Base-by-base conservation (phyloP, 2,113 vertebrate species). In the Micronisus gabar region DNA sequence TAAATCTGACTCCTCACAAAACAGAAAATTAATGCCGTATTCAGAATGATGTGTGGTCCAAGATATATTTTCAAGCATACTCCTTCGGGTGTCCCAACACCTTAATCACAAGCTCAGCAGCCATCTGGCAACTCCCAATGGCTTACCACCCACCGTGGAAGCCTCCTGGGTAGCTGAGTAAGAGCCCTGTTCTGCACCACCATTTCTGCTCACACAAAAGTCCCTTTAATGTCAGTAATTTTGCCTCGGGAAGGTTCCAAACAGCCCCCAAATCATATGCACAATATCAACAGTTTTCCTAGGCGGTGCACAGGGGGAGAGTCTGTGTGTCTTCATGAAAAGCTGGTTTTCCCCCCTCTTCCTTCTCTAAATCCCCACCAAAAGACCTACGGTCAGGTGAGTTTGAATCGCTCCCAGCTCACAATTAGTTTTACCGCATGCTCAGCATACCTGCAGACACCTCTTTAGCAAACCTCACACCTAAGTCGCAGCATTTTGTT, bases 81-180 rank as follows among this genome's bases (percentile, higher is more conserved):
- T 81, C 58, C 65, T 74, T 93, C 1, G 65, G 27, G 30, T 91
- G 68, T 67, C 83, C 92, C 88, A 58, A 73, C 45, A 88, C 61
- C 86, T 96, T 81, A 67, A 78, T 29, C 78, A 83, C 45, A 53
- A 91, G 52, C n/a, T 82, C 23, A 2, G 78, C 74, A 78, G 71
- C 62, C 91, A 78, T 67, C 73, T 95, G 94, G 78, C 1, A 5
- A 83, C 66, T 85, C 70, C 81, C 91, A 59, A 3, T n/a, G 62
- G n/a, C 62, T 95, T 95, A 80, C 88, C 90, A 97, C 94, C 86
- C 95, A 95, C 83, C 0, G 32, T 41, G 86, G 90, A 36, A 91
- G 62, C 50, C 91, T 94, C 75, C 65, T 75, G 85, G 50, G 48
- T 17, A 85, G 67, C 90, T 71, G 43, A 85, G 36, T 92, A 36